Evolutionary conservation across 2,888 invertebrate genomes (phyloP).

Genomic region (Cacoxenus indagator): DNA sequence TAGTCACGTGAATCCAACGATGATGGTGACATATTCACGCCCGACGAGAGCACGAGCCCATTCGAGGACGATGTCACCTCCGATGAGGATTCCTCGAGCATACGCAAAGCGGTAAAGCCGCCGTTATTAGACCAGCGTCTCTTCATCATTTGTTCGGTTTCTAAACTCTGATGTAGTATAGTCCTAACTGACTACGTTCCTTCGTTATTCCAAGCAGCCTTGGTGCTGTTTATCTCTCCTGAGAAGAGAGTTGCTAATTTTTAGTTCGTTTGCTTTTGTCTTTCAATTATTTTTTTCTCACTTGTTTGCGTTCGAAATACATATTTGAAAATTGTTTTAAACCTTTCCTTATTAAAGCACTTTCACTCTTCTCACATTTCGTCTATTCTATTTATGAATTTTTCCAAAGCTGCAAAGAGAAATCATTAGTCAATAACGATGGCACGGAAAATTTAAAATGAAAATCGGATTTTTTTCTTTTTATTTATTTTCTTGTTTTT

Average conservation of each 20-base stretch:
- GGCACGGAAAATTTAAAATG: no score
- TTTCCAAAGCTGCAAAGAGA: conserved; percentile 48
- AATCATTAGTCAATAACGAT: conserved; percentile 14
- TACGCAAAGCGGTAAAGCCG: conserved; percentile 77
- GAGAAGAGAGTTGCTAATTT: conserved; percentile 37
- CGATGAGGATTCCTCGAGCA: conserved; percentile 82
- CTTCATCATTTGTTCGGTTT: conserved; percentile 77
- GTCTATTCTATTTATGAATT: conserved; percentile 16
- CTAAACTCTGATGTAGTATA: no score
- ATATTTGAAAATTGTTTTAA: conserved; percentile 30
- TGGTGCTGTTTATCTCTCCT: not conserved
- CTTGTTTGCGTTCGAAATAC: conserved; percentile 63
- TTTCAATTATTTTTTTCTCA: conserved; percentile 57
- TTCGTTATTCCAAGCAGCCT: not conserved
- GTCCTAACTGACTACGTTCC: no score
- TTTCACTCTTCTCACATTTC: conserved; percentile 22
- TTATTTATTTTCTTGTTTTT: no score
- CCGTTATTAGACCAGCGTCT: conserved; percentile 84
- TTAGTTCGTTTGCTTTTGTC: conserved; percentile 32
- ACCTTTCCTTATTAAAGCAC: conserved; percentile 32
- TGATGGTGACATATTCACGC: conserved; percentile 83
- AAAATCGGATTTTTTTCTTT: no score
- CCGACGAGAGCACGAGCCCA: conserved; percentile 76
- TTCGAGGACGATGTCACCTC: conserved; percentile 81
- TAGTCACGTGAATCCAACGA: conserved; percentile 82